Evolutionary conservation across 2,888 invertebrate species (phyloP).

Genomic region (Agriotes lineatus): DNA sequence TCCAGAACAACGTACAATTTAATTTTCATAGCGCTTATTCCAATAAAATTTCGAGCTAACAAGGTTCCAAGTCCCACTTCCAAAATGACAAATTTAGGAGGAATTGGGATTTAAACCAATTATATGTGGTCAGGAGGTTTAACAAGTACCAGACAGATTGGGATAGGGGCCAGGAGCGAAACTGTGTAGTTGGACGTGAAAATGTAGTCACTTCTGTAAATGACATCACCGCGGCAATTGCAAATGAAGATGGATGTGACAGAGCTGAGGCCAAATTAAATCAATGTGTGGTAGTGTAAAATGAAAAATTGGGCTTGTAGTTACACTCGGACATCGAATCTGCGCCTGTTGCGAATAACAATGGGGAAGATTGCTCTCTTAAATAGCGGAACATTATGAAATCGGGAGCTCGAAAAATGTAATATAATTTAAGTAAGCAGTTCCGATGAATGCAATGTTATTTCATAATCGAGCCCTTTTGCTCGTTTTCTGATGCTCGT

Average conservation of each 20-base stretch:
- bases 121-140: slow-evolving; percentile 15
- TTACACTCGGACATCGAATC: background rate
- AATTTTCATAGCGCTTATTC: too few relatives aligned
- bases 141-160: slow-evolving; percentile 21
- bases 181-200: slow-evolving; percentile 33
- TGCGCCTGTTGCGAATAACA: background rate
- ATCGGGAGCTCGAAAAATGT: too few relatives aligned
- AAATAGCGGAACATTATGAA: background rate
- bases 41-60: too few relatives aligned
- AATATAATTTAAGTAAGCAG: too few relatives aligned
- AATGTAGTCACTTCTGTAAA: slow-evolving; percentile 37
- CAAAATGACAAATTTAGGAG: background rate
- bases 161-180: slow-evolving; percentile 20
- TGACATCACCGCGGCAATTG: slow-evolving; percentile 35
- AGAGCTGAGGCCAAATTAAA: slow-evolving; percentile 27
- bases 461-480: too few relatives aligned
- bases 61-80: too few relatives aligned
- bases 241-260: slow-evolving; percentile 42
- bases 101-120: background rate
- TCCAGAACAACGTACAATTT: too few relatives aligned
- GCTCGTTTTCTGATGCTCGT: too few relatives aligned
- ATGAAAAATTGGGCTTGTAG: slow-evolving; percentile 23
- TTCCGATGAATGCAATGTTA: background rate
- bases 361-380: background rate
- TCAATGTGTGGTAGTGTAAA: slow-evolving; percentile 16